Evolutionary conservation across 2,888 invertebrate genomes (phyloP), one percentile per base, ranked within the genome.

Genomic region (Platycheirus rosarum): DNA sequence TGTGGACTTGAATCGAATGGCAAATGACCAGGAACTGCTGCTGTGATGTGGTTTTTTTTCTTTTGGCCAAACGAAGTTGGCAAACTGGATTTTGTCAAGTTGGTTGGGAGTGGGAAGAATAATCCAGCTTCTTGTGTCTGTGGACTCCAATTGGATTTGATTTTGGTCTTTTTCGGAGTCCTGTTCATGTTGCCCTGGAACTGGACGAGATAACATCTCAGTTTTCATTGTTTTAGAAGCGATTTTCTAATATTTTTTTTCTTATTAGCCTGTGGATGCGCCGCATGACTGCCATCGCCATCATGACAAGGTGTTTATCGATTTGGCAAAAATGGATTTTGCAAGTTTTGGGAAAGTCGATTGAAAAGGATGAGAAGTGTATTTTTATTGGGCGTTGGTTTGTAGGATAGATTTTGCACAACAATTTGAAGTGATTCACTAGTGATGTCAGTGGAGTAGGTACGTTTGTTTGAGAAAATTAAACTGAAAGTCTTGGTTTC

Each of bases 101-200:
- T 51, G 42, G 13, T 49, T 37, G n/a, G 46, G 48, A 16, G 26
- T 70, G 49, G 71, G 62, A 20, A 29, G 46, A 65, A 23, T 37
- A 35, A 11, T 40, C 37, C 9, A 9, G 35, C 6, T 42, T 44
- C 37, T 13, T 23, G 26, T 60, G 1, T 14, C n/a, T 40, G 14
- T 44, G 13, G 32, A 44, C 16, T 80, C 75, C 69, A 80, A 75
- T 80, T 80, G 80, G 75, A 80, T 51, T 75, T 49, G 75, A 80
- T 51, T 75, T 49, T 40, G 40, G 57, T 40, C 11, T 40, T 44
- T 62, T 79, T 71, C 49, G 44, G 71, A 51, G 63, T 49, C 32
- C 7, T 53, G 2, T 35, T 11, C 11, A 32, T n/a, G 57, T 29
- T 60, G 42, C 26, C 29, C 26, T 29, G 26, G 16, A 60, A 63